Percentiles rank a stretch among this genome's conserved stretches.
Conservation (phyloP, 2,113 vertebrate species). For the Carassius auratus region DNA sequence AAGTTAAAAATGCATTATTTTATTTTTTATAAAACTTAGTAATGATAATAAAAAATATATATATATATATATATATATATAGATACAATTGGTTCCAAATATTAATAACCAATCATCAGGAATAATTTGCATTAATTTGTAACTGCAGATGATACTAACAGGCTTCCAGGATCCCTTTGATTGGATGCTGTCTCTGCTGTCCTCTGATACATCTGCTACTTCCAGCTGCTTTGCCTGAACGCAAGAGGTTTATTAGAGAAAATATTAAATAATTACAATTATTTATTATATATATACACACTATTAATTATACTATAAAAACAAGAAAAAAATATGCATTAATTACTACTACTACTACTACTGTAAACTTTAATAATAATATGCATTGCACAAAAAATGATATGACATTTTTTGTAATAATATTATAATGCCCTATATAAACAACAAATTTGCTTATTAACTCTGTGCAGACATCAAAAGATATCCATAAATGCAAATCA, state of each 20-base stretch:
- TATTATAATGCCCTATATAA: not conserved
- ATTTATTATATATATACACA: not conserved
- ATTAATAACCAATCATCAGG: not conserved
- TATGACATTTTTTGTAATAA: not conserved
- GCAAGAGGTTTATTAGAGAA: conserved; percentile 61
- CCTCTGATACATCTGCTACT: conserved; percentile 69
- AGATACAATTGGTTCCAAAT: not conserved
- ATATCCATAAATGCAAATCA: not conserved
- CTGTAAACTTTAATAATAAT: not conserved
- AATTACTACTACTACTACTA: too few relatives aligned
- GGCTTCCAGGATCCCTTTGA: conserved; percentile 58
- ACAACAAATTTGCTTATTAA: not conserved
- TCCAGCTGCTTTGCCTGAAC: conserved; percentile 59
- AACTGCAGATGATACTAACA: conserved; percentile 15
- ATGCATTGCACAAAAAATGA: not conserved
- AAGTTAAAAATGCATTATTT: too few relatives aligned
- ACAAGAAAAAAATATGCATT: not conserved
- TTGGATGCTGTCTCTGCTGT: conserved; percentile 62
- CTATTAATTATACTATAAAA: not conserved
- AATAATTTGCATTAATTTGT: not conserved
- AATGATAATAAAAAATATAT: too few relatives aligned
- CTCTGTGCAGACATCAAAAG: not conserved
- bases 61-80: too few relatives aligned
- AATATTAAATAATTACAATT: not conserved
- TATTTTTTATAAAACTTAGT: too few relatives aligned